Conservation (phyloP, 2,113 vertebrate genomes). For the Melanostigma gelatinosum region DNA sequence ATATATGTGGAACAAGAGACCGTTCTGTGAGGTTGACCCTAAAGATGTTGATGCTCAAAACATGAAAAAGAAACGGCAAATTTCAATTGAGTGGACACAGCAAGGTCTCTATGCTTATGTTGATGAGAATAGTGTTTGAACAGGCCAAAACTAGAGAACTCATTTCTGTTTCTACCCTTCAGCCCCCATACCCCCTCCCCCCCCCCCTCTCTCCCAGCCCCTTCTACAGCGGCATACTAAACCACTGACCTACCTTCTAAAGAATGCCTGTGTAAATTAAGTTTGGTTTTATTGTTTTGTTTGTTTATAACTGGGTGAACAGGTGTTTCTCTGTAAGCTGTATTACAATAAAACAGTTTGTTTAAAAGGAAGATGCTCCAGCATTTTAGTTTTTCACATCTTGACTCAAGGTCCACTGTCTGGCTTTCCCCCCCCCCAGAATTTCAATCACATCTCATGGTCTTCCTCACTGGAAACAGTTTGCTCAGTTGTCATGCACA, state of each 20-base stretch:
- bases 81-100: conserved; percentile 58
- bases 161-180: conserved; percentile 30
- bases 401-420: neutral
- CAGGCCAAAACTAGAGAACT: conserved; percentile 72
- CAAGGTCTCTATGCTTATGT: conserved; percentile 54
- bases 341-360: conserved; percentile 87
- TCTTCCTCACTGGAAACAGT: neutral
- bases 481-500: neutral
- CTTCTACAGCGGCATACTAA: conserved; percentile 73
- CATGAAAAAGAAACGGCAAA: conserved; percentile 44
- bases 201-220: neutral
- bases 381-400: neutral
- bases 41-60: conserved; percentile 57
- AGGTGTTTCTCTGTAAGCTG: conserved; percentile 85
- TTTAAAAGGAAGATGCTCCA: conserved; percentile 71
- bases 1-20: conserved; percentile 71
- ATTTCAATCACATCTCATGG: neutral
- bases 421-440: neutral
- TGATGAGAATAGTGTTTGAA: conserved; percentile 68
- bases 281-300: conserved; percentile 78
- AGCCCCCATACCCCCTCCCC: neutral
- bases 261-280: conserved; percentile 85
- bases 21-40: conserved; percentile 63
- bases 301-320: conserved; percentile 84
- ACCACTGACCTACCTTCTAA: conserved; percentile 82